Evolutionary conservation across 2,797 vertebrate genomes (phyloP).

Genomic region (Simalia tracyae): DNA sequence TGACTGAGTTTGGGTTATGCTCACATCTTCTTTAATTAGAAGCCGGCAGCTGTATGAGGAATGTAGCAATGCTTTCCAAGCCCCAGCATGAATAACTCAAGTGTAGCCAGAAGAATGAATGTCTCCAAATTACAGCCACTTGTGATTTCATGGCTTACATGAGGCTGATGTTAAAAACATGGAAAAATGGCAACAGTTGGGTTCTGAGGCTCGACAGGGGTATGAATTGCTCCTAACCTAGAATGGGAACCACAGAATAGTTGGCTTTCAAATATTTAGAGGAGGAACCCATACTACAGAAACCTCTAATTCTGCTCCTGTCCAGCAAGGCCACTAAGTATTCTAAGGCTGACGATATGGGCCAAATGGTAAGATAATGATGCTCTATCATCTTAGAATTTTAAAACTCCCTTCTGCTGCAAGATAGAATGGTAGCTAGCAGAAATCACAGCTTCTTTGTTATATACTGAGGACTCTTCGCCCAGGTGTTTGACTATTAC

Average conservation of each 20-base stretch:
- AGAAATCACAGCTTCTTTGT: background rate
- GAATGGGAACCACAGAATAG: background rate
- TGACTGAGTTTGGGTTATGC: constrained; percentile 21
- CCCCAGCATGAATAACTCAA: constrained; percentile 52
- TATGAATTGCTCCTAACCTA: background rate
- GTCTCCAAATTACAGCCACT: background rate
- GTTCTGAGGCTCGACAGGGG: background rate
- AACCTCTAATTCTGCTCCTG: background rate
- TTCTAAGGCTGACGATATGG: background rate
- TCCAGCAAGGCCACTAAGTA: background rate
- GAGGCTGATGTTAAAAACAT: background rate
- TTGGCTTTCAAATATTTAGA: background rate
- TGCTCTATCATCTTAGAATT: background rate
- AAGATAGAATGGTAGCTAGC: background rate
- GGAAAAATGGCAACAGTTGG: background rate
- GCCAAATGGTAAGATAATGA: background rate
- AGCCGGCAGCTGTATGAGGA: constrained; percentile 42
- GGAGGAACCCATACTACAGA: background rate
- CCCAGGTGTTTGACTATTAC: background rate
- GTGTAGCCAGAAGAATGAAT: constrained; percentile 47
- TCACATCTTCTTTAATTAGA: constrained; percentile 54
- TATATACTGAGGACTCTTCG: background rate
- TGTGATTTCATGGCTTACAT: constrained; percentile 40
- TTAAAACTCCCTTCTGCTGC: background rate
- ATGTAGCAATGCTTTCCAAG: constrained; percentile 27